Evolutionary conservation across 2,797 vertebrate genomes (phyloP), one percentile per base, ranked within the genome.

Genomic region (Linurgus olivaceus): DNA sequence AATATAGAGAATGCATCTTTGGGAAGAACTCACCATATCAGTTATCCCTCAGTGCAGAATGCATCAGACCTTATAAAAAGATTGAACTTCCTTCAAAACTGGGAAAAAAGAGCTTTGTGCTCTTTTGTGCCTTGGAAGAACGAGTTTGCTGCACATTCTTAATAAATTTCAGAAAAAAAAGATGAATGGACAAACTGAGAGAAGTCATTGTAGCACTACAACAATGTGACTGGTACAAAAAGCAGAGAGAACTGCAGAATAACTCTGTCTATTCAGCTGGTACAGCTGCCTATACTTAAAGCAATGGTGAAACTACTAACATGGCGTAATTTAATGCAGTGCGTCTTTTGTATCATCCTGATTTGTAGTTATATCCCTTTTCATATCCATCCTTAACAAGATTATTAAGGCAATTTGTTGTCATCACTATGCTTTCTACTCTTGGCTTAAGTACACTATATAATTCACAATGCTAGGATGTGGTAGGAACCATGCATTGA

Each of bases 81-180:
- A 20, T 42, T 72, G 63, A 74, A 78, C 54, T 96, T 96, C 93
- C 57, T 91, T 89, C 67, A 79, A 81, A 88, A 76, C 42, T 19
- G 18, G 7, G 7, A 19, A 2, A 2, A 15, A 37, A 58, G 11
- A 42, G 11, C 16, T 72, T 57, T 61, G 16, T 40, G 40, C 17
- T 40, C 40, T 40, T 40, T 40, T 40, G 15, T 52, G 16, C 33
- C 80, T 86, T 31, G 38, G 33, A 83, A 85, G 84, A 25, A 86
- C 17, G 1, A 38, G 6, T 18, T 88, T 90, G 40, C 28, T 81
- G 31, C 7, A 55, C 7, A 25, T 58, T 72, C 37, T 48, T 31
- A 68, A 65, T 28, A 21, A 6, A 59, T 44, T 65, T 24, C 31
- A 28, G 20, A 13, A 38, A 40, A 40, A 58, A 51, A 37, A 54